A percentile compares a stretch with the other conserved stretches of the same genome.
These are phyloP conservation scores for Cossypha polioptera DNA, from an alignment of 2,797 vertebrate species.

Conservation along the genomic window DNA sequence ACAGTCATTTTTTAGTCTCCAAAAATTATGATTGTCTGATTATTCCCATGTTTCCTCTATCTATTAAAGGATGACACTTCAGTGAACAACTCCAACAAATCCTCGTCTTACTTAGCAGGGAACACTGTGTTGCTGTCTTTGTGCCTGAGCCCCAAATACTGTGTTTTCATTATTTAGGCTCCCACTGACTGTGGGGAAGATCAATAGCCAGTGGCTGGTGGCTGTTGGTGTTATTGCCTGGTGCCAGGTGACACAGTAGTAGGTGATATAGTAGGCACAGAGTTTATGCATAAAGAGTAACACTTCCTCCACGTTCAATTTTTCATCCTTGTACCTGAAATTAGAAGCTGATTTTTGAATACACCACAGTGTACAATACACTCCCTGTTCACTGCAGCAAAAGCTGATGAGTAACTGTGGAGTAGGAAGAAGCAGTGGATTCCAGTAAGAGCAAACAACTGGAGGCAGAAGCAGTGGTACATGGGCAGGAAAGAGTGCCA, in stretches of 20 bases:
- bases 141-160: not conserved
- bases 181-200: not conserved
- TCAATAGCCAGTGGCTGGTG: not conserved
- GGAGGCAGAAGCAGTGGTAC: not conserved
- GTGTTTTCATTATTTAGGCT: not conserved
- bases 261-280: not conserved
- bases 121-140: not conserved
- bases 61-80: not conserved
- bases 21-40: not conserved
- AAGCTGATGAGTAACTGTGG: not conserved
- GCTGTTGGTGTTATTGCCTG: not conserved
- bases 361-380: not conserved
- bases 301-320: not conserved
- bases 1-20: not conserved
- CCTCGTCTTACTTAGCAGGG: not conserved
- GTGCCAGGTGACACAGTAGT: slow-evolving; percentile 14
- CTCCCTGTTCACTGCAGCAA: not conserved
- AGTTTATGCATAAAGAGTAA: slow-evolving; percentile 25
- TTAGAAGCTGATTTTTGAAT: slow-evolving; percentile 15
- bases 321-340: slow-evolving; percentile 51
- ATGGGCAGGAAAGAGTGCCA: not conserved
- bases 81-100: not conserved
- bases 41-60: not conserved
- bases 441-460: not conserved
- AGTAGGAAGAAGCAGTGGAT: not conserved